These are phyloP conservation scores for Tachina fera DNA, from an alignment of 2,888 invertebrate species.

Conservation along the genomic window DNA sequence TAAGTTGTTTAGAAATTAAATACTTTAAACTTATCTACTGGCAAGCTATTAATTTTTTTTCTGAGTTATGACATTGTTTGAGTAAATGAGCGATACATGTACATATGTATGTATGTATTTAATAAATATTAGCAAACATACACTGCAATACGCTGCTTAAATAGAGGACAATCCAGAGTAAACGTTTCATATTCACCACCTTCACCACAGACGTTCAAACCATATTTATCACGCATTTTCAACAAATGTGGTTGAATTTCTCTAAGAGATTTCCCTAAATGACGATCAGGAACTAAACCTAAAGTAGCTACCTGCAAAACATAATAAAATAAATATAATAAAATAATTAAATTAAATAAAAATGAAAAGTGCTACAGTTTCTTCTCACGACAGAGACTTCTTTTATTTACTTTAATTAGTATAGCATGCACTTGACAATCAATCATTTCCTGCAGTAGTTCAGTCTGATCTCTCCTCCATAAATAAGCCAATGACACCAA, in stretches of 20 bases:
- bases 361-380: not conserved
- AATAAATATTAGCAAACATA: slow-evolving; percentile 84
- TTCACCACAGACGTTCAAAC: slow-evolving; percentile 98
- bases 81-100: no score
- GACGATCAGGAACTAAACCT: slow-evolving; percentile 92
- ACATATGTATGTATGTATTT: no score
- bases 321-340: slow-evolving; percentile 32
- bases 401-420: slow-evolving; percentile 92
- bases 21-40: no score
- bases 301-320: slow-evolving; percentile 90
- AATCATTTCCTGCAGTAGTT: slow-evolving; percentile 98
- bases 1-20: no score
- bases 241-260: slow-evolving; percentile 94
- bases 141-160: slow-evolving; percentile 94
- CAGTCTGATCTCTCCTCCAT: slow-evolving; percentile 97
- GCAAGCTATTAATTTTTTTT: no score
- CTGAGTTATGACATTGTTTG: no score
- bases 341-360: not conserved
- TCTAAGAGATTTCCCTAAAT: slow-evolving; percentile 93
- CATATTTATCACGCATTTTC: slow-evolving; percentile 96
- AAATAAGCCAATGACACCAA: slow-evolving; percentile 95
- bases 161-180: slow-evolving; percentile 98
- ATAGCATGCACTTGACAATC: slow-evolving; percentile 95
- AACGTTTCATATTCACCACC: slow-evolving; percentile 99
- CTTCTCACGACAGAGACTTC: not conserved